Base-by-base conservation (phyloP, 2,888 invertebrate genomes). In the Sphaerophoria taeniata region DNA sequence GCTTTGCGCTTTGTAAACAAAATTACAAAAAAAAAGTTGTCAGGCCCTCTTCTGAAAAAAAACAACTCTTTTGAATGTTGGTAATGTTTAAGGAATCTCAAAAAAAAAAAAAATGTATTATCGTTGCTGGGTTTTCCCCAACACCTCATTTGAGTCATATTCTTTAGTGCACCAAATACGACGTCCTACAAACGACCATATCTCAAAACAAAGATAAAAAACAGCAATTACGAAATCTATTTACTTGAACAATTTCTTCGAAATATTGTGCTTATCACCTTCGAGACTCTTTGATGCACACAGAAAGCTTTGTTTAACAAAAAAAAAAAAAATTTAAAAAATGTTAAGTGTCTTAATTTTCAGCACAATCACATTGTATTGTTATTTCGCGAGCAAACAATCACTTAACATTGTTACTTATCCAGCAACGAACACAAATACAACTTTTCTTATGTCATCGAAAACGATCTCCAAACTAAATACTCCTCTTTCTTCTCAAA, bases 401-500 rank as follows among this genome's bases (percentile, higher is more conserved):
- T 49, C 16, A 2, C 2, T 1, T 1, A 2, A 36, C 9, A 65
- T 65, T 65, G 65, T 65, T 14, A 63, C 34, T 34, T 49, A 5
- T 49, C 34, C 24, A 36, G 39, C n/a, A 3, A 16, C 12, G 36
- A 45, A 14, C 5, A 60, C 16, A 0, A 39, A 0, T 4, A 6
- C 39, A 69, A 33, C 16, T 16, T 1, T 39, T 39, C 12, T 6
- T 60, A 6, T 33, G 70, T 47, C 60, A 78, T 60, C 71, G 49
- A 63, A 63, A 71, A 33, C 51, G 7, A 51, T 11, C 16, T 24
- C n/a, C 16, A 45, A 60, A 43, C 4, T 61, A 39, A 74, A 79
- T 55, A 73, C 16, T 53, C 24, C 6, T 69, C 6, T 33, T 74
- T 74, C 36, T 80, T 49, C 61, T 49, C 6, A 11, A 67, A 14